phyloP scores from a whole-genome alignment of 2,797 vertebrate species.

The Xerus rutilus region DNA sequence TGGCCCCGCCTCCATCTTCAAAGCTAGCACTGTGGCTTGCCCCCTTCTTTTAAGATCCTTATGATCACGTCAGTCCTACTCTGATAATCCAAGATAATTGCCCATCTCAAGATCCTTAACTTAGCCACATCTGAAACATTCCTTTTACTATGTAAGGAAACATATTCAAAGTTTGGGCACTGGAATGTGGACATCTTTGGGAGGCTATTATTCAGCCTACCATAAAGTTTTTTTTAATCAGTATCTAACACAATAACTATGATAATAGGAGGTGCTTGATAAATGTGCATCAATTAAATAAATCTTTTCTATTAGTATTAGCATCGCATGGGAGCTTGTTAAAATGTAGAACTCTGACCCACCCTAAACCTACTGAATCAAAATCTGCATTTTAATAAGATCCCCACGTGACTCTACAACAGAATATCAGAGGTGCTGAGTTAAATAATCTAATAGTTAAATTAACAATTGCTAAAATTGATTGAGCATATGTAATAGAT shows the following conservation, averaged over 20 bases:
- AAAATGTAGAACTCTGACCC: conserved; percentile 52
- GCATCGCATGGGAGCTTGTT: conserved; percentile 38
- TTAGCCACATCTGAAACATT: background rate
- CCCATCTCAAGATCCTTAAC: background rate
- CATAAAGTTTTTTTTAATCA: background rate
- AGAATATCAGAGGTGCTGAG: background rate
- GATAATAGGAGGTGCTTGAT: background rate
- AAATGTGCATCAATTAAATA: conserved; percentile 27
- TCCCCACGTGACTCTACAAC: conserved; percentile 20
- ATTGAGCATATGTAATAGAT: background rate
- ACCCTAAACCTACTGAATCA: conserved; percentile 13
- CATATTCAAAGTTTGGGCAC: background rate
- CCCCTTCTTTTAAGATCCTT: background rate
- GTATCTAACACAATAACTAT: background rate
- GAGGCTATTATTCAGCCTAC: background rate
- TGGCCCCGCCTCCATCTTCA: background rate
- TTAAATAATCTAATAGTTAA: background rate
- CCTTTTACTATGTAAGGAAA: background rate
- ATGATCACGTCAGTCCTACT: background rate
- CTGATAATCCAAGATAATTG: background rate
- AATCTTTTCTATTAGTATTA: conserved; percentile 44
- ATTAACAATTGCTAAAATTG: background rate
- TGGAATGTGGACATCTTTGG: background rate
- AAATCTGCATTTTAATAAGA: conserved; percentile 63
- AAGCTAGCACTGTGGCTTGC: background rate